Base-by-base conservation (phyloP, 2,888 invertebrate genomes). In the Acrobasis consociella region DNA sequence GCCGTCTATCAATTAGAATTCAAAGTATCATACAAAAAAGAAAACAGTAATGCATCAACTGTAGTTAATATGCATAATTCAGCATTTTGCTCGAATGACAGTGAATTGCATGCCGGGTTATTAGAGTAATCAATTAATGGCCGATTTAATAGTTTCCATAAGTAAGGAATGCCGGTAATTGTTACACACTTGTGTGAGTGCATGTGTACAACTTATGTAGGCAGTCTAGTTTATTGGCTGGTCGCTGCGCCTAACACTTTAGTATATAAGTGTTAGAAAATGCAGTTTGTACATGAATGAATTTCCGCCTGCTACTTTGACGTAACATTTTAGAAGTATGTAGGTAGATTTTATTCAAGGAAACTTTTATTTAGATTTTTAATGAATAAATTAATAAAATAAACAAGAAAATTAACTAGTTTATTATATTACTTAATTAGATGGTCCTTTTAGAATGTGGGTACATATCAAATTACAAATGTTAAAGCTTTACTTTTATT, bases 51-150 rank as follows among this genome's bases (percentile, higher is more conserved):
- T 52, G 38, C 39, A 83, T 46, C 42, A 82, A 80, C 75, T 81
- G 81, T 83, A 80, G 80, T 72, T 87, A 62, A 90, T 89, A 88
- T 91, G 90, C 73, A 73, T 77, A 79, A 83, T 86, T 85, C 80
- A 77, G 77, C 88, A 85, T 86, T 83, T 87, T 82, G 84, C 81
- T 76, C 77, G 76, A 83, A 81, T 81, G 82, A 83, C 83, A 83
- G 80, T 78, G 73, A 69, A 73, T 88, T 81, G 88, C 90, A 87
- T 89, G 90, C 80, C 72, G 70, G 75, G 71, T 72, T 64, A 81
- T 84, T 85, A 81, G 65, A 73, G 87, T 82, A 85, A 77, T 85
- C 89, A 81, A 69, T 67, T 75, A 85, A 87, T 85, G 78, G 83
- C 71, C 74, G 70, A 68, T 82, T 76, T 86, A 83, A 87, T 85